Percentiles rank a stretch among this genome's conserved stretches.
Evolutionary conservation across 2,797 vertebrate species (phyloP).

Genomic region (Cetoscarus ocellatus): DNA sequence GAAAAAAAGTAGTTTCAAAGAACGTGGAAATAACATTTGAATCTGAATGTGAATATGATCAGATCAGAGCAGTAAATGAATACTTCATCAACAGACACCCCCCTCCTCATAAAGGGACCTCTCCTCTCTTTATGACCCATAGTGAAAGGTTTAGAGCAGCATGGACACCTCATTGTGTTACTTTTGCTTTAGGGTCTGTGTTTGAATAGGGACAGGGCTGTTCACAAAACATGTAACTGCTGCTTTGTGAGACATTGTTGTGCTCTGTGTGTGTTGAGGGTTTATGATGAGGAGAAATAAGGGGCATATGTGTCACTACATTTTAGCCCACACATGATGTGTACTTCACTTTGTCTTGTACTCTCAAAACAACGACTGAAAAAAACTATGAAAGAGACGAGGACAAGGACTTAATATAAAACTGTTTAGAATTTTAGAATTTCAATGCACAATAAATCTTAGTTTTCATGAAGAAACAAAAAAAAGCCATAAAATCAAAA

Average conservation of each 20-base stretch:
- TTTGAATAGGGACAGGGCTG: constrained; percentile 20
- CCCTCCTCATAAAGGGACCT: background rate
- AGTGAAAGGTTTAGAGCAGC: constrained; percentile 24
- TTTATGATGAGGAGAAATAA: constrained; percentile 9
- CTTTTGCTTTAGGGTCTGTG: constrained; percentile 23
- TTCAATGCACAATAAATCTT: too few species aligned
- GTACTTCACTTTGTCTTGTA: background rate
- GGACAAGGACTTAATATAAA: background rate
- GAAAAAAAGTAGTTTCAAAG: too few species aligned
- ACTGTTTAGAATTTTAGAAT: too few species aligned
- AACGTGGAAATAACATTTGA: too few species aligned
- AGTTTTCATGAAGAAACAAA: too few species aligned
- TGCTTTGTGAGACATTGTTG: constrained; percentile 18
- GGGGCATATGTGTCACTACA: background rate
- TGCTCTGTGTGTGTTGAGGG: background rate
- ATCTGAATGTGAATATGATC: background rate
- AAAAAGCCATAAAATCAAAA: too few species aligned
- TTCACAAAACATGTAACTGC: constrained; percentile 12
- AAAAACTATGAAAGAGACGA: background rate
- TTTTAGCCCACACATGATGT: background rate
- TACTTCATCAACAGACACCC: constrained; percentile 5
- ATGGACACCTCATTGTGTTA: constrained; percentile 3
- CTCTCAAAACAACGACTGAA: background rate
- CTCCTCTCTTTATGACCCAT: constrained; percentile 30
- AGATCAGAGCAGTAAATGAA: background rate